Base-by-base conservation (phyloP, 2,888 invertebrate species). In the Callyntrura sp. region DNA sequence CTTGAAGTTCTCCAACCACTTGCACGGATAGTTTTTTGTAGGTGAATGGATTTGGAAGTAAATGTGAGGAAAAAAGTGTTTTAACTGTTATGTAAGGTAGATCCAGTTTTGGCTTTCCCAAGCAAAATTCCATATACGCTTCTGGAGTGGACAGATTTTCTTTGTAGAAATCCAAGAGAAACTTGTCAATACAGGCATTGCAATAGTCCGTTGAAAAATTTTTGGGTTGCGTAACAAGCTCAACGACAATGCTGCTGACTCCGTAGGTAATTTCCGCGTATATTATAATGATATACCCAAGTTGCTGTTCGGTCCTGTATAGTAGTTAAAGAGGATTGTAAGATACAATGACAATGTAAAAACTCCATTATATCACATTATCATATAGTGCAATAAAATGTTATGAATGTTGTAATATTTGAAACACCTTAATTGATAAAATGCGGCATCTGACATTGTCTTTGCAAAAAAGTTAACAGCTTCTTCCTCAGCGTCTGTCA, bases 191-290 rank as follows among this genome's bases (percentile, higher is more conserved):
- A 20, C 88, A 85, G 45, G 86, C 86, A 23, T 92, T 88, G n/a
- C 91, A 85, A 23, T 90, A 89, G 0, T 86, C 92, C 0, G 92
- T 91, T 0, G 90, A 88, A 62, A 84, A 92, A 43, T 91, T 90
- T n/a, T 91, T 88, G 14, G 92, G 86, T 55, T 90, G 90, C 0
- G 90, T 76, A n/a, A 85, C 87, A 12, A 92, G 62, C 23, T 88
- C 85, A 17, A 92, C 73, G 5, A 85, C 55, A 4, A 92, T 68
- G 4, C 83, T 73, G 14, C 87, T 76, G 0, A 90, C 91, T 2
- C 84, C 70, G 12, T 87, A 87, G 1, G 76, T 85, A 0, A 88
- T 76, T n/a, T 90, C 91, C 1, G 65, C 20, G n/a, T 84, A 25
- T 8, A 90, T 88, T 12, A 90, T 85, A 0, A 91, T 89, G 14